Base-by-base conservation (phyloP, 2,888 invertebrate species). In the Oscheius sp. region DNA sequence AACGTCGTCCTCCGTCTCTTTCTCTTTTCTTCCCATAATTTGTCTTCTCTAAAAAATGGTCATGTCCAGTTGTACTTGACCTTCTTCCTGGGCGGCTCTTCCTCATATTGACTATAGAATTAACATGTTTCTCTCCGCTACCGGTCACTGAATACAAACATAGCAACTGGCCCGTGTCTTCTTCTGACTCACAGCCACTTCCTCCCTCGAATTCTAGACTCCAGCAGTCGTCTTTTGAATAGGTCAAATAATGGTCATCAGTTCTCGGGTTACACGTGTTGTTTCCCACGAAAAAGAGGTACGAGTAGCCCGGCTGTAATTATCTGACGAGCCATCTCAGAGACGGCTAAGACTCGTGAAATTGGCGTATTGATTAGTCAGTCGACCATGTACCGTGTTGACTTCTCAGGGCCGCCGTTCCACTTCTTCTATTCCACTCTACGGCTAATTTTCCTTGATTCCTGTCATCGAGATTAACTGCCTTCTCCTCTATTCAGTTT, bases 341-440 rank as follows among this genome's bases (percentile, higher is more conserved):
- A 66, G 45, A 45, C 16, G 43, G 13, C 56, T 41, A 69, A 69
- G 53, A 69, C 41, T 49, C 69, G 69, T 69, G 53, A 69, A 56
- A 69, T 69, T 69, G 69, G 56, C 69, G 66, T 69, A 69, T 69
- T 43, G 69, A 69, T 69, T 69, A 56, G 69, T 23, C 52, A 55
- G 55, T 55, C 49, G 45, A 12, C 45, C 16, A 13, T 46, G 21
- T 46, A 43, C 52, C n/a, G n/a, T 66, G 25, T 25, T n/a, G 58
- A 25, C 55, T 55, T 55, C 29, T 58, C 58, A 58, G 58, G 58
- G 58, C 29, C 35, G 41, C 12, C 46, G 64, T 46, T 52, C 52
- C 52, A 29, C 13, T 23, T 63, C 29, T n/a, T 1, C 29, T 25
- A 23, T 13, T 13, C 52, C 64, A 27, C 46, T 13, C 45, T 61